Conservation (phyloP, 2,888 invertebrate genomes). For the Thera britannica region DNA sequence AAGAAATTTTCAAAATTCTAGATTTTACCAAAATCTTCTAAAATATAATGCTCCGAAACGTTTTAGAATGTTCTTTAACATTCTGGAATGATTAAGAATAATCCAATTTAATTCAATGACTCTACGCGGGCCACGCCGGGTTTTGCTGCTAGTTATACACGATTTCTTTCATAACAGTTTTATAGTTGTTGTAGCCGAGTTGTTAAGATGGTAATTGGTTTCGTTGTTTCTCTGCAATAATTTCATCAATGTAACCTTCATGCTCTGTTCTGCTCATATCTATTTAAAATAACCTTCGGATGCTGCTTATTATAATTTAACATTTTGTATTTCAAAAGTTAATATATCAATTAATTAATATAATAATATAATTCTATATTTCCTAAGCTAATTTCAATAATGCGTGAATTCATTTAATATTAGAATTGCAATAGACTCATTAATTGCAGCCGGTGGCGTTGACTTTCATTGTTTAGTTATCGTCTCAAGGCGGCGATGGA, state of each 20-base stretch:
- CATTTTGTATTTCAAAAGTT: conserved; percentile 48
- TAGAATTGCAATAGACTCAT: conserved; percentile 47
- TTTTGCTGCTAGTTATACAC: too few relatives aligned
- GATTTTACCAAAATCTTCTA: too few relatives aligned
- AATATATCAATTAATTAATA: conserved; percentile 11
- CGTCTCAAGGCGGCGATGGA: conserved; percentile 43
- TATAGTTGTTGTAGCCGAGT: not conserved
- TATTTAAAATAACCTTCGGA: conserved; percentile 54
- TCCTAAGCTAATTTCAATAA: conserved; percentile 49
- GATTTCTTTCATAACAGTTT: too few relatives aligned
- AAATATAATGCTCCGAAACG: too few relatives aligned
- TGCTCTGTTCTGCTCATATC: conserved; percentile 44
- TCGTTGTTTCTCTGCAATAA: conserved; percentile 19
- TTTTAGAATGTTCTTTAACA: too few relatives aligned
- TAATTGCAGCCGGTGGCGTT: conserved; percentile 37
- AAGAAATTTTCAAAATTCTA: too few relatives aligned
- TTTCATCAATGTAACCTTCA: conserved; percentile 47
- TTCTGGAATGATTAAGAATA: too few relatives aligned
- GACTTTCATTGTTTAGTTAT: conserved; percentile 41
- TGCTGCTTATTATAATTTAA: conserved; percentile 46
- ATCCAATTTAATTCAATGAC: too few relatives aligned
- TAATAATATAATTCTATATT: conserved; percentile 24
- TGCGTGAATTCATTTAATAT: conserved; percentile 47
- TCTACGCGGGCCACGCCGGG: too few relatives aligned
- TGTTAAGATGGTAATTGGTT: conserved; percentile 3